Evolutionary conservation across 92 coral and sea anemone species (phyloP), one percentile per base, ranked within the genome.

Genomic region (Zoanthus solanderi): DNA sequence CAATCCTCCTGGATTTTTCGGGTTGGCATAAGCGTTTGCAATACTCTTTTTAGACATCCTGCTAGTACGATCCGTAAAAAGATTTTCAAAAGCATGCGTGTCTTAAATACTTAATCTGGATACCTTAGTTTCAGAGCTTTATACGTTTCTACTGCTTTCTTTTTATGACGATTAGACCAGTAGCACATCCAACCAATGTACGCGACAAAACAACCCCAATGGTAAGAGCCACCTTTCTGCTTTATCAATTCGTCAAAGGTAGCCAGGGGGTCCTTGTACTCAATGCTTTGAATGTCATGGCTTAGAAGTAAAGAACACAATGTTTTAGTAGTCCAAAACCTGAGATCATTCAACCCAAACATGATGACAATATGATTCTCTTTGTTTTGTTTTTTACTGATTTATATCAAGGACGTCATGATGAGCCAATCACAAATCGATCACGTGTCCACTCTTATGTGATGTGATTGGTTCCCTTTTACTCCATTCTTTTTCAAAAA

Each of bases 121-220:
- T 56, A 56, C 17, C 17, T 56, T 10, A 10, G 63, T 56, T 56
- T 56, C 63, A 56, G 17, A 0, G 63, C 63, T 56, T 56, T 56
- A 56, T 56, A 56, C 63, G 17, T 16, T 16, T 56, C 63, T 56
- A 16, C 63, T 65, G 18, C 71, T n/a, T 13, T n/a, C 71, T 65
- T 65, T 18, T 28, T 34, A 34, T 3, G 42, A 34, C 42, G 42
- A 34, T 34, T 34, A 34, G 42, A 34, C 42, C 42, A 34, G 18
- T 65, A 28, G 42, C 42, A 34, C 42, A 34, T 34, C 42, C 42
- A 34, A 34, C 42, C 42, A 34, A 34, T 34, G 42, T 65, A 65
- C 71, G 30, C 71, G 1, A 65, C 71, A 65, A 65, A 65, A 65
- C 29, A 28, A 65, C 71, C 71, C 71, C 71, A 65, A 18, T 65